A percentile compares a stretch with the other conserved stretches of the same genome.
phyloP scores from a whole-genome alignment of 2,113 vertebrate species.

The Syngnathus scovelli region DNA sequence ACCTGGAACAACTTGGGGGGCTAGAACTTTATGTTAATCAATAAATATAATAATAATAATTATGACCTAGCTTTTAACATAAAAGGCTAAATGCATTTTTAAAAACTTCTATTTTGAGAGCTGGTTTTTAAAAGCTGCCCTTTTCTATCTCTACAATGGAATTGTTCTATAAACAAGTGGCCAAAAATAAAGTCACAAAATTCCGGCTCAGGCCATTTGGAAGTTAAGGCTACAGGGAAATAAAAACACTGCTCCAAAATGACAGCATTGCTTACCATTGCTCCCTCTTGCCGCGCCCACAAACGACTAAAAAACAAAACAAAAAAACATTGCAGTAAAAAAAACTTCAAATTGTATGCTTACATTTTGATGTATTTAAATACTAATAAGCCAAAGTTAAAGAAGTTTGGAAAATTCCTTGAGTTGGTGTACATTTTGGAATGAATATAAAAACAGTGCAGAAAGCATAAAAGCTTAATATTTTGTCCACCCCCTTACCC shows the following conservation, averaged over 20 bases:
- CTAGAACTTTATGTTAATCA: too few species aligned
- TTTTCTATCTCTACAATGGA: background rate
- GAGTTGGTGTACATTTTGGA: too few species aligned
- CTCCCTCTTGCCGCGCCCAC: too few species aligned
- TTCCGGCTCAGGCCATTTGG: background rate
- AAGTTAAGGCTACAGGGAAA: background rate
- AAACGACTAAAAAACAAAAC: background rate
- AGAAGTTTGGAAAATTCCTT: too few species aligned
- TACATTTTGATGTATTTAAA: background rate
- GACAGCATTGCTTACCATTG: too few species aligned
- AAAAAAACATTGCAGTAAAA: too few species aligned
- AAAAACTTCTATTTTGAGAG: background rate
- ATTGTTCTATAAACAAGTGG: background rate
- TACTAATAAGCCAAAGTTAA: too few species aligned
- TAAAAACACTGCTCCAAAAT: background rate
- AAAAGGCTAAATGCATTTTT: too few species aligned
- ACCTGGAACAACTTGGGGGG: too few species aligned
- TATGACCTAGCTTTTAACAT: too few species aligned
- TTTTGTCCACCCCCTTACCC: slow-evolving; percentile 9
- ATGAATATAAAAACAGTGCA: too few species aligned
- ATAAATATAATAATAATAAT: too few species aligned
- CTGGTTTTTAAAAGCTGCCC: background rate
- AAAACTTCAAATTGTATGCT: background rate
- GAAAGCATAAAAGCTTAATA: background rate
- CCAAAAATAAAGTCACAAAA: background rate